Percentiles rank a stretch among this genome's conserved stretches.
Conservation (phyloP, 2,113 vertebrate genomes). For the Heterotilapia buettikoferi region DNA sequence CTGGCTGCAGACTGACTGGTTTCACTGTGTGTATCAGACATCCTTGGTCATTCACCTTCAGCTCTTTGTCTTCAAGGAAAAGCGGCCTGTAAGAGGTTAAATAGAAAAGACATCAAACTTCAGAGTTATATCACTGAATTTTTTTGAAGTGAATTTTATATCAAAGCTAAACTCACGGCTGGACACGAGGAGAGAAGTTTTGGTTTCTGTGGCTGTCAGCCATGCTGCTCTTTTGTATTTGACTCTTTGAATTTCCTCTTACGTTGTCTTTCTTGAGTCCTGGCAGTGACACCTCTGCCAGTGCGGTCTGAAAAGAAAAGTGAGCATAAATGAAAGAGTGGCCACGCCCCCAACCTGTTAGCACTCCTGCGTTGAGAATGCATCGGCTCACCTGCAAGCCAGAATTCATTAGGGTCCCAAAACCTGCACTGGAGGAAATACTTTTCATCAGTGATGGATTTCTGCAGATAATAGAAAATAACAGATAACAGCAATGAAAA, state of each 20-base stretch:
- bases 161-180: constrained; percentile 75
- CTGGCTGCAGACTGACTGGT: constrained; percentile 76
- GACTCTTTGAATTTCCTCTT: neutral
- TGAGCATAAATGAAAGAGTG: neutral
- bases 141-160: neutral
- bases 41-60: constrained; percentile 79
- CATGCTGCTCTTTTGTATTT: constrained; percentile 59
- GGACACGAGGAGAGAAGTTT: constrained; percentile 73
- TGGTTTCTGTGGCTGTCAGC: constrained; percentile 77
- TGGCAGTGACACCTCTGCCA: neutral
- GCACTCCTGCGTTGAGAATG: neutral
- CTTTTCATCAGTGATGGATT: constrained; percentile 87
- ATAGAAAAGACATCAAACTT: neutral
- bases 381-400: constrained; percentile 79
- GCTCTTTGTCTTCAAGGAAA: constrained; percentile 77
- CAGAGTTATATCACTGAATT: neutral
- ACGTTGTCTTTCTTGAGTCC: neutral
- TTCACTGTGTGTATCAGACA: constrained; percentile 79
- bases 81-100: constrained; percentile 73
- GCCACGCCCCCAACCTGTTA: neutral
- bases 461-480: constrained; percentile 63
- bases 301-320: neutral
- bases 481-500: constrained; percentile 9
- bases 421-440: constrained; percentile 79
- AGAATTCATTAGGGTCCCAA: constrained; percentile 78